Evolutionary conservation across 2,113 vertebrate genomes (phyloP), one percentile per base, ranked within the genome.

Genomic region (Oryzias melastigma): DNA sequence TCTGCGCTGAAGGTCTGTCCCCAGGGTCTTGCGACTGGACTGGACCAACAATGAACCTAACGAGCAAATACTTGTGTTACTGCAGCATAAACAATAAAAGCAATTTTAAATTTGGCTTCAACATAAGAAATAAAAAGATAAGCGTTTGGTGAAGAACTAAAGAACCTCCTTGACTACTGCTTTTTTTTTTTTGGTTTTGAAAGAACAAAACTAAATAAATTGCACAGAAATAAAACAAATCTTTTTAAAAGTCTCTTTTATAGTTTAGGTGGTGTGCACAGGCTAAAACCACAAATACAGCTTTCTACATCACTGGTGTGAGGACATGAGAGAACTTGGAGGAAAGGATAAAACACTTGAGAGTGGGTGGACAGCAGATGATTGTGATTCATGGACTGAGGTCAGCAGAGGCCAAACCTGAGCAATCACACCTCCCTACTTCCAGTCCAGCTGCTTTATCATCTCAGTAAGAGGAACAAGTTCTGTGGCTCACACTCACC

Each of bases 21-120:
- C 64, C 58, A 88, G 75, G 15, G 35, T 80, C 83, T 95, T 99
- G 0, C 75, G 68, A 60, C 87, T 59, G 1, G 92, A 89, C 70
- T 92, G 94, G 62, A 88, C 84, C 42, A 81, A 78, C 74, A 82
- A 67, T 67, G 91, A 70, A 78, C 81, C 94, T 95, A 59, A 29
- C 41, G 41, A 35, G 35, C 35, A 35, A 35, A 35, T 35, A 35
- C 8, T 35, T 35, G 35, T 35, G 35, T 35, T 35, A 35, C 12
- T 35, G 35, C 35, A 35, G 8, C 2, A 35, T 1, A 35, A 35
- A 35, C 35, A 12, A 2, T 3, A 35, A 35, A 35, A 35, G 8
- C 8, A 10, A 35, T 27, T 27, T 7, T 27, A 5, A 27, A 27
- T 35, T 35, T 12, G 10, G 35, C 35, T 35, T 35, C 10, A 35